Conservation (phyloP, 2,888 invertebrate genomes). For the Atrina japonica region DNA sequence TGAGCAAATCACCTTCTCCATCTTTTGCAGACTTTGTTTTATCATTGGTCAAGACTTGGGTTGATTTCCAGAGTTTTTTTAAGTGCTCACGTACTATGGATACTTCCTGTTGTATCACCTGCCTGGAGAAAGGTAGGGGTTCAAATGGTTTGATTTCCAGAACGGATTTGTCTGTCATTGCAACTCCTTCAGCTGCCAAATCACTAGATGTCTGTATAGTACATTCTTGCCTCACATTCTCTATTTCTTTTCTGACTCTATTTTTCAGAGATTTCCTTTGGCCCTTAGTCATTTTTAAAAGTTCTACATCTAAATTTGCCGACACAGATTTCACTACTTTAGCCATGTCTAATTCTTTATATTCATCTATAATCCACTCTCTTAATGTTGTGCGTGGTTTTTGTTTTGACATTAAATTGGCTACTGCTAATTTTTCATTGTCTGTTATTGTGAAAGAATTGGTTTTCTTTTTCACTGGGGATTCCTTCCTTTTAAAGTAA, state of each 20-base stretch:
- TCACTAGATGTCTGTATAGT: not conserved
- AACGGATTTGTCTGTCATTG: not conserved
- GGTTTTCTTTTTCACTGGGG: not conserved
- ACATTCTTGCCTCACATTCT: not conserved
- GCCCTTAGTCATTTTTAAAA: conserved; percentile 7
- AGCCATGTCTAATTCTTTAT: conserved; percentile 12
- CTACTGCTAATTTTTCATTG: not conserved
- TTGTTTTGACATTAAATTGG: not conserved
- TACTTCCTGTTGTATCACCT: conserved; percentile 18
- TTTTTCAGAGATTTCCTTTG: conserved; percentile 17
- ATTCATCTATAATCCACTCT: conserved; percentile 17
- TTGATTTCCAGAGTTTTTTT: conserved; percentile 15
- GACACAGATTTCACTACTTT: not conserved
- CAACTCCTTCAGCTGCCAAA: not conserved
- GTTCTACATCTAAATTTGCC: not conserved
- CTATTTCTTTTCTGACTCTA: conserved; percentile 16
- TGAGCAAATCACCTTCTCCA: not conserved
- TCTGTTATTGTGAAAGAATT: not conserved
- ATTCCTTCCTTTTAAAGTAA: not conserved
- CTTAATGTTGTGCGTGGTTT: not conserved
- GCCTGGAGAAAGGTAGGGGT: conserved; percentile 18
- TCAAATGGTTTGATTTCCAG: conserved; percentile 22
- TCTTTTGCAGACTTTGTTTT: too few species aligned
- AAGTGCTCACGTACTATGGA: conserved; percentile 10
- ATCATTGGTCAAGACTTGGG: conserved; percentile 1